Evolutionary conservation across 2,797 vertebrate species (phyloP), one percentile per base, ranked within the genome.

Genomic region (Halcyon leucocephala): DNA sequence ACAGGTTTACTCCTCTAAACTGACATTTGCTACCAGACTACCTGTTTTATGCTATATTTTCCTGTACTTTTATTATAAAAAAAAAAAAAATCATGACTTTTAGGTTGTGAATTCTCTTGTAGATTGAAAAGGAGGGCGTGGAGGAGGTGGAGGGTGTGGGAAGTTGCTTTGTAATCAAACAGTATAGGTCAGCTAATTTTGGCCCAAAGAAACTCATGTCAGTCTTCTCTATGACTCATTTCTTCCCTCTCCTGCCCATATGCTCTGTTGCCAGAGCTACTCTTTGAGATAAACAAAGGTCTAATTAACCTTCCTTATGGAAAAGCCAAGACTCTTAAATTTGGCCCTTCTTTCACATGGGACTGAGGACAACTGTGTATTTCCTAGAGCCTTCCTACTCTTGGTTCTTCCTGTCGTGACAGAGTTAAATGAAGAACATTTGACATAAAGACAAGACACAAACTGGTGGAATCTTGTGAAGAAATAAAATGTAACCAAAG

Each of bases 161-260:
- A 39, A 29, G 10, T 21, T 78, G n/a, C 46, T 86, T 86, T 90
- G 29, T 94, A 93, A 39, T 60, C 58, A 55, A 76, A 66, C 29
- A 55, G 65, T 60, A 31, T 37, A 92, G 90, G 92, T 94, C 93
- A 96, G 51, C 81, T 96, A 94, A 94, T 96, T 95, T 86, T 82
- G 80, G 55, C 62, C 87, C 49, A 39, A 71, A 95, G 52, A 88
- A 74, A 78, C 39, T 82, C 70, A 76, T 62, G 35, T 80, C 81
- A 93, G 21, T 74, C 65, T 79, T 79, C 28, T 77, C 24, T 67
- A 15, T 94, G 93, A 96, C 55, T 96, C 86, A 94, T 66, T 85
- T 90, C 39, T 82, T 95, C 41, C 25, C 25, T 90, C 74, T 93
- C 46, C 70, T 93, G 80, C 62, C 87, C 86, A 62, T 86, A 86